Conservation (phyloP, 2,797 vertebrate species). For the Channallabes apus region DNA sequence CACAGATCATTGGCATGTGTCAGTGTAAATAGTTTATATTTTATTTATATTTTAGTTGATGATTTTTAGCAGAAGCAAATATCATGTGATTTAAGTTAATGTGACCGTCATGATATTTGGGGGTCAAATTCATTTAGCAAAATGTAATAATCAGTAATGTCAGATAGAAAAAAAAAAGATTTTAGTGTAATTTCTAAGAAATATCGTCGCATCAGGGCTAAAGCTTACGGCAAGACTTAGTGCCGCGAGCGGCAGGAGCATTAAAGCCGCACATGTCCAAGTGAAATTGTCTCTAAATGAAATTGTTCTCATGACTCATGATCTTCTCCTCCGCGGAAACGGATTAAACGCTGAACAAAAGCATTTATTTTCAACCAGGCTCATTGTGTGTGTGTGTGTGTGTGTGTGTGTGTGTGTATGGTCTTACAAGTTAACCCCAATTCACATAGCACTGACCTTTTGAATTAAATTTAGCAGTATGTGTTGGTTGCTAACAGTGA, state of each 20-base stretch:
- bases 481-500: background rate
- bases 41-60: constrained; percentile 7
- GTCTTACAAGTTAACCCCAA: background rate
- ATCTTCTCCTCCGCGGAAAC: constrained; percentile 61
- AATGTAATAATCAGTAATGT: constrained; percentile 81
- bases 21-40: constrained; percentile 13
- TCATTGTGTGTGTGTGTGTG: background rate
- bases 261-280: background rate
- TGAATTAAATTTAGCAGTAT: background rate
- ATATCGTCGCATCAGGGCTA: constrained; percentile 60
- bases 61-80: background rate
- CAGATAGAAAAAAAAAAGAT: constrained; percentile 73
- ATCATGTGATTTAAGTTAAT: constrained; percentile 7
- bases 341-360: background rate
- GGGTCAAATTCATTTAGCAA: constrained; percentile 68
- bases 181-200: constrained; percentile 85
- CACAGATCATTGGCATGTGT: background rate
- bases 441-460: background rate
- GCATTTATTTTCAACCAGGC: constrained; percentile 12
- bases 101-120: constrained; percentile 21
- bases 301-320: constrained; percentile 67
- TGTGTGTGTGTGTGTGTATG: background rate
- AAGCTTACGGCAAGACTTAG: constrained; percentile 75
- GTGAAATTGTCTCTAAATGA: constrained; percentile 76
- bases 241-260: constrained; percentile 64